A percentile compares a stretch with the other conserved stretches of the same genome.
These are phyloP conservation scores for Gymnosoma rotundatum DNA, from an alignment of 2,888 invertebrate species.

Conservation along the genomic window DNA sequence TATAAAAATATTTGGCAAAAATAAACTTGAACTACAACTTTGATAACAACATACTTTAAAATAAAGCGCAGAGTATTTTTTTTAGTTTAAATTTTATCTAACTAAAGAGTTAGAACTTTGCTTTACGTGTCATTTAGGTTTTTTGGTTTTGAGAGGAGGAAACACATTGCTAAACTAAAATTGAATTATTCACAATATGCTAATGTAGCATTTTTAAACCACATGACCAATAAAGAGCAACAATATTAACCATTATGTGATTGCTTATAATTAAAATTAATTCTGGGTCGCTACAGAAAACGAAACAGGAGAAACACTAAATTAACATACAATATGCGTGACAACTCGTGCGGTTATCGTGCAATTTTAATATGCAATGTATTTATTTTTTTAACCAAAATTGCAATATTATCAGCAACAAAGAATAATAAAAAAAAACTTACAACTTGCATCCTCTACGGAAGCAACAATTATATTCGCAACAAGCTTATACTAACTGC, in stretches of 20 bases:
- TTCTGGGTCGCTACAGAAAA: conserved; percentile 45
- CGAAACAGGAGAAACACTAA: conserved; percentile 10
- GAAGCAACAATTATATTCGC: conserved; percentile 20
- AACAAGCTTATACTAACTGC: conserved; percentile 4
- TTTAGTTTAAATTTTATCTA: too few species aligned
- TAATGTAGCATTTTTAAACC: background rate
- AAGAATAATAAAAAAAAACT: conserved; percentile 10
- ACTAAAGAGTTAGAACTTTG: too few species aligned
- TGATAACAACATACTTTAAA: too few species aligned
- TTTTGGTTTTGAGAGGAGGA: background rate
- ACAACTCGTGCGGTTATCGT: conserved; percentile 72
- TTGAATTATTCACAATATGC: background rate
- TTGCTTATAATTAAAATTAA: conserved; percentile 54
- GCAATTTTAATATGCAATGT: conserved; percentile 49
- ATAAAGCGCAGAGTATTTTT: too few species aligned
- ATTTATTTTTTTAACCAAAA: conserved; percentile 31
- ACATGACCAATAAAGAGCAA: conserved; percentile 9
- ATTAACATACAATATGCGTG: conserved; percentile 66
- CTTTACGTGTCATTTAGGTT: too few species aligned
- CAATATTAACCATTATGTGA: conserved; percentile 32
- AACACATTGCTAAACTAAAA: conserved; percentile 12
- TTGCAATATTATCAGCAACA: conserved; percentile 47
- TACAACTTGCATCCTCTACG: background rate
- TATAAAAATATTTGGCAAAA: too few species aligned
- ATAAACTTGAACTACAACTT: too few species aligned